A percentile compares a stretch with the other conserved stretches of the same genome.
phyloP scores from a whole-genome alignment of 2,888 invertebrate species.

The Melinaea marsaeus region DNA sequence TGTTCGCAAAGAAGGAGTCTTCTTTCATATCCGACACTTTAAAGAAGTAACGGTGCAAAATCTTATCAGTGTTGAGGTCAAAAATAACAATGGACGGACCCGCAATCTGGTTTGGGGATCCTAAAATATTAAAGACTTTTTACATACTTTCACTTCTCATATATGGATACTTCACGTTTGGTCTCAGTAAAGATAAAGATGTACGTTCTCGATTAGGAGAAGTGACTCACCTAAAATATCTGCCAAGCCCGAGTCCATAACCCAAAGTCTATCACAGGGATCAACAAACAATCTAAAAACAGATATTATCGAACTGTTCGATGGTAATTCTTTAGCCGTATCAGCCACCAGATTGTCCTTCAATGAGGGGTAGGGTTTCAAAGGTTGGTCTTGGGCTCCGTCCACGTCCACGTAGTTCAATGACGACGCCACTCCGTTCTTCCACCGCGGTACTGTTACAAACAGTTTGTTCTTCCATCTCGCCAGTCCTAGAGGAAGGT shows the following conservation, averaged over 20 bases:
- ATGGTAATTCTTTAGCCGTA: constrained; percentile 60
- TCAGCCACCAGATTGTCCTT: constrained; percentile 86
- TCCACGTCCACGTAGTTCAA: constrained; percentile 81
- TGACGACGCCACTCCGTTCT: constrained; percentile 83
- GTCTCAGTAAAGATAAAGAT: not conserved
- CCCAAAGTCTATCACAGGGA: constrained; percentile 88
- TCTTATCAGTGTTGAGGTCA: constrained; percentile 85
- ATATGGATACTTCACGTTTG: not conserved
- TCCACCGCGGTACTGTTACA: constrained; percentile 84
- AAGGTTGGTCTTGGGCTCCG: constrained; percentile 81
- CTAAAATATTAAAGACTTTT: constrained; percentile 37
- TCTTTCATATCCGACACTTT: constrained; percentile 83
- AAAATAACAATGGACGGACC: constrained; percentile 83
- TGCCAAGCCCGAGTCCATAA: constrained; percentile 87
- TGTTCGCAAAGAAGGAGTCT: constrained; percentile 88
- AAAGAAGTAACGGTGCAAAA: constrained; percentile 83
- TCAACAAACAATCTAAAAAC: constrained; percentile 86
- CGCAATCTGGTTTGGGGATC: constrained; percentile 74
- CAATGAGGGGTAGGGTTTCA: constrained; percentile 87
- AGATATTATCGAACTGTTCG: constrained; percentile 82
- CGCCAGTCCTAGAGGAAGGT: constrained; percentile 83
- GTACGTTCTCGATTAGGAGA: constrained; percentile 1
- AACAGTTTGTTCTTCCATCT: constrained; percentile 84
- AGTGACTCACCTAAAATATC: constrained; percentile 81
- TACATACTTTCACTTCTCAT: constrained; percentile 17